A percentile compares a stretch with the other conserved stretches of the same genome.
Conservation (phyloP, 2,888 invertebrate species). For the Orthosia cruda region DNA sequence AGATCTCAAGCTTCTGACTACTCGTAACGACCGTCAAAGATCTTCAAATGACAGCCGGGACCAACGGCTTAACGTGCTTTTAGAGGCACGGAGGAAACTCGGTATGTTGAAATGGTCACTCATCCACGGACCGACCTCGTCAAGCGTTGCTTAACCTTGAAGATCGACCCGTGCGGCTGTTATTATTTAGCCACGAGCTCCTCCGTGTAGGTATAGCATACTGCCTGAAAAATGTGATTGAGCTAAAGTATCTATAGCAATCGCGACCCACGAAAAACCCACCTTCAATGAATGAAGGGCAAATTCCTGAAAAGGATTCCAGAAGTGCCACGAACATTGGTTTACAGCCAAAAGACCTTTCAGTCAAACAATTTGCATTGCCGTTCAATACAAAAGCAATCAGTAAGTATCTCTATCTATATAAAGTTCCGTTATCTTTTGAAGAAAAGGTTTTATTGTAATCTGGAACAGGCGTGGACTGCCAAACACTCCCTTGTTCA, state of each 20-base stretch:
- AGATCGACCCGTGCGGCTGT: too few relatives aligned
- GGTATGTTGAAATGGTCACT: too few relatives aligned
- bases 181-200: too few relatives aligned
- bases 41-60: too few relatives aligned
- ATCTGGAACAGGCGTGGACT: constrained; percentile 29
- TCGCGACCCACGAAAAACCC: not conserved
- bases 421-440: constrained; percentile 32
- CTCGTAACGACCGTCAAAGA: too few relatives aligned
- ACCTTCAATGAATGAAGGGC: not conserved
- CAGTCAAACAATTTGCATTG: constrained; percentile 15
- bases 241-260: too few relatives aligned
- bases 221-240: not conserved
- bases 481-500: constrained; percentile 26
- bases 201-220: not conserved
- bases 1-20: too few relatives aligned
- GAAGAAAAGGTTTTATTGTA: constrained; percentile 41
- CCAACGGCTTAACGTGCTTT: too few relatives aligned
- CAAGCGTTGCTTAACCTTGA: too few relatives aligned
- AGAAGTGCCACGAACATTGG: not conserved
- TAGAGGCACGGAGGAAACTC: too few relatives aligned
- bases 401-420: constrained; percentile 9
- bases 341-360: not conserved
- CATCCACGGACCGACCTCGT: too few relatives aligned
- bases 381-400: constrained; percentile 25
- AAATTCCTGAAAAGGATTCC: constrained; percentile 2